Conservation (phyloP, 2,113 vertebrate species). For the Lepus americanus region DNA sequence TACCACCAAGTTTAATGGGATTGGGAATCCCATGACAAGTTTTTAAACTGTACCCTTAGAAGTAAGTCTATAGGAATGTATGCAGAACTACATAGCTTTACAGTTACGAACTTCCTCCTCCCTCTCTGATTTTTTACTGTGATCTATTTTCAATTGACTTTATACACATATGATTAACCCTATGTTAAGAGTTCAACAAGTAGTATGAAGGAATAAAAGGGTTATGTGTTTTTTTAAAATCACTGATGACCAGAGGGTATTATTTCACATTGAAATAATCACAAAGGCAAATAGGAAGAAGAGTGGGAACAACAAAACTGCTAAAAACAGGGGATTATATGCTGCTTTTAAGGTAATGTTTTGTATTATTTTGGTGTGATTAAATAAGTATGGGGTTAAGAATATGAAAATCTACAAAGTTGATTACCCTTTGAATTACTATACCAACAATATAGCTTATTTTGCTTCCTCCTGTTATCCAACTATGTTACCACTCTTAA, state of each 20-base stretch:
- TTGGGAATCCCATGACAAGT: too few relatives aligned
- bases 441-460: neutral
- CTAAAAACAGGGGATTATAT: slow-evolving; percentile 20
- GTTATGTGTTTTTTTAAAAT: neutral
- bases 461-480: slow-evolving; percentile 11
- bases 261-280: slow-evolving; percentile 42
- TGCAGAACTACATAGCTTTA: too few relatives aligned
- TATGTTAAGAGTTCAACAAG: too few relatives aligned
- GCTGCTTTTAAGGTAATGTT: neutral
- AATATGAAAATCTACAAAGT: slow-evolving; percentile 23
- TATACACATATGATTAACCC: too few relatives aligned
- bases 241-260: neutral
- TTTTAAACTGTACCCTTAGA: too few relatives aligned
- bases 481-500: neutral
- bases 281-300: neutral
- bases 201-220: too few relatives aligned
- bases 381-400: slow-evolving; percentile 31
- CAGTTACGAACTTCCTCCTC: too few relatives aligned
- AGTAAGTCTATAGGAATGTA: too few relatives aligned
- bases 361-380: slow-evolving; percentile 39
- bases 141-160: too few relatives aligned
- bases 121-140: too few relatives aligned
- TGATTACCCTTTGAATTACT: slow-evolving; percentile 30
- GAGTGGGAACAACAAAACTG: neutral
- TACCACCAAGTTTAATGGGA: too few relatives aligned